Evolutionary conservation across 2,888 invertebrate species (phyloP), one percentile per base, ranked within the genome.

Genomic region (Trichogramma evanescens): DNA sequence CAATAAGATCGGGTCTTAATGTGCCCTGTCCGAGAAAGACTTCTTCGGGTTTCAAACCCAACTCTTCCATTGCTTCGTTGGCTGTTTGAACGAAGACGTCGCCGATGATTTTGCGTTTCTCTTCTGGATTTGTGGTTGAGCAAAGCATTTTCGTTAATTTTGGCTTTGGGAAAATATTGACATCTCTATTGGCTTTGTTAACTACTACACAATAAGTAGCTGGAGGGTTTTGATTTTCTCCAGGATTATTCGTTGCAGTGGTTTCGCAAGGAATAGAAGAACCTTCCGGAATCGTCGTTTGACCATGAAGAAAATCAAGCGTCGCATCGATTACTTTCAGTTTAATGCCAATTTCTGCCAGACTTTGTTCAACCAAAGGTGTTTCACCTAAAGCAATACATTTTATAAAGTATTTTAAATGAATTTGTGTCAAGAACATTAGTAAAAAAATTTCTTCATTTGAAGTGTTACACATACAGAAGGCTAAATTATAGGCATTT

Each of bases 101-200:
- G 13, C 99, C 99, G 74, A 99, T 99, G 73, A 99, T 97, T 82
- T 93, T 93, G 65, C 99, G 86, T 76, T 99, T 99, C 78, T 96
- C 95, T 80, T 99, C 99, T 0, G 99, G 99, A 78, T 91, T 87
- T n/a, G 86, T 82, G 13, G 91, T 86, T 80, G 89, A 88, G 75
- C 92, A 93, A 56, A 95, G 82, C 83, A 91, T 88, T 73, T 90
- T 89, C 48, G 95, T 95, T 77, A 85, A 80, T 65, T 83, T 81
- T 64, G 85, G 84, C 69, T 86, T 80, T 8, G 81, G 80, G 13
- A 63, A 65, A 41, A 65, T 63, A 26, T 40, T 65, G 6, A 63
- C 63, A 7, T 65, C 65, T 41, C 58, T 51, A 54, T 62, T 64
- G 8, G 63, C 63, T 48, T 65, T 65, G 41, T 59, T 65, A 9